These are phyloP conservation scores for Porites australiensis DNA, from an alignment of 64 coral and sea anemone species.

Conservation along the genomic window DNA sequence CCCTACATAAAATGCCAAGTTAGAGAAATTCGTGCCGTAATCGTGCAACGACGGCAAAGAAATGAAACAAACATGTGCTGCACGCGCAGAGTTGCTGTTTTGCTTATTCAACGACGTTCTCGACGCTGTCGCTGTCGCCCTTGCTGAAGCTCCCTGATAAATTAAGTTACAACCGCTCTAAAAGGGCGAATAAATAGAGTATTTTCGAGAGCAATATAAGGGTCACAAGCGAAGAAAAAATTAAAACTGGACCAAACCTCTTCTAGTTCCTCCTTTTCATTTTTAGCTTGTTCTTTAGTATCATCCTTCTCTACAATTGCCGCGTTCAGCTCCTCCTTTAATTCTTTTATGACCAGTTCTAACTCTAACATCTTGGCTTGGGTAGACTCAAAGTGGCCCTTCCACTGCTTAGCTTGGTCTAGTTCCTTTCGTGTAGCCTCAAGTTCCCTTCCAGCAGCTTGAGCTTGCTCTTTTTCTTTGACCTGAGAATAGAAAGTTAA, in stretches of 20 bases:
- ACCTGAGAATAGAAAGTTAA: conserved; percentile 24
- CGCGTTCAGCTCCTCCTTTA: conserved; percentile 57
- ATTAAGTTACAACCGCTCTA: no score
- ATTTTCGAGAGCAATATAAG: no score
- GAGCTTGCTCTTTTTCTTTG: conserved; percentile 72
- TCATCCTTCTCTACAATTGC: conserved; percentile 61
- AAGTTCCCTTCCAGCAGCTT: conserved; percentile 62
- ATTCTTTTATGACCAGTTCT: conserved; percentile 77
- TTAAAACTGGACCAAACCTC: conserved; percentile 45
- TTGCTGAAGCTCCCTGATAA: no score
- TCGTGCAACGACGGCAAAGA: no score
- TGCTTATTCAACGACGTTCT: no score
- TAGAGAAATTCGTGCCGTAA: no score
- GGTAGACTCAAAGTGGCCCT: conserved; percentile 72
- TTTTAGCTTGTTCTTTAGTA: conserved; percentile 23
- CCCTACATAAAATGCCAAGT: no score
- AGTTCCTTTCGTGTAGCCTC: conserved; percentile 84
- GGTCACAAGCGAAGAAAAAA: not conserved
- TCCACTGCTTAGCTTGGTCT: conserved; percentile 93
- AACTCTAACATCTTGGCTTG: conserved; percentile 66
- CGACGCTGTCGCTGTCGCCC: no score
- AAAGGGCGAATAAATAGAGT: no score
- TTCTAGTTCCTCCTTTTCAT: conserved; percentile 60
- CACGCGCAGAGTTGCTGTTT: no score
- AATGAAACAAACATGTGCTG: no score